These are phyloP conservation scores for Cyrtorhinus lividipennis DNA, from an alignment of 1,140 invertebrate genomes.

Conservation along the genomic window DNA sequence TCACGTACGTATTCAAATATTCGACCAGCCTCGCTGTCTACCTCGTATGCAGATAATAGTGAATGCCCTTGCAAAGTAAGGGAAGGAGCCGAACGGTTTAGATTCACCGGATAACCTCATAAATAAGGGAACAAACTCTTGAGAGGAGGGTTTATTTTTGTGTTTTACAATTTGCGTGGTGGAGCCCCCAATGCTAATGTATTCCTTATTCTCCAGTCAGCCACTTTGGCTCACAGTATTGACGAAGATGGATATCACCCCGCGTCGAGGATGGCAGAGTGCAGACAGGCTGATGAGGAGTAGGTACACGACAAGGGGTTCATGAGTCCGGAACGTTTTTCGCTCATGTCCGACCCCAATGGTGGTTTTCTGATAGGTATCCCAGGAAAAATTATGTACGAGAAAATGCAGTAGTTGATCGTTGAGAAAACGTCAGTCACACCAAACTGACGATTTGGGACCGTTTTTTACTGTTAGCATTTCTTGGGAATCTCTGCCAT, in stretches of 20 bases:
- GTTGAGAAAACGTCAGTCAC: no score
- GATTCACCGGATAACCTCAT: slow-evolving; percentile 5
- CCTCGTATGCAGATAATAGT: not conserved
- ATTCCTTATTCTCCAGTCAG: slow-evolving; percentile 7
- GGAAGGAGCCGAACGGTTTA: not conserved
- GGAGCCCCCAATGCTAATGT: slow-evolving; percentile 1
- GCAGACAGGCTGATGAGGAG: slow-evolving; percentile 1
- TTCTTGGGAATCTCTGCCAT: no score
- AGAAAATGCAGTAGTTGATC: no score
- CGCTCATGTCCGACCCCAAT: not conserved
- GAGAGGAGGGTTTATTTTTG: not conserved
- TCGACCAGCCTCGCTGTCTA: not conserved
- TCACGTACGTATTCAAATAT: not conserved
- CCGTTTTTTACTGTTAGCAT: no score
- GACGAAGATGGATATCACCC: not conserved
- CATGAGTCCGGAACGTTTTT: not conserved
- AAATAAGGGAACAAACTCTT: not conserved
- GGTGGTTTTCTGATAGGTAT: no score
- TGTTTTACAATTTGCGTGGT: slow-evolving; percentile 7
- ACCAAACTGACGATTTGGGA: no score
- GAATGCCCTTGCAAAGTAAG: no score
- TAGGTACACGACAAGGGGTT: no score
- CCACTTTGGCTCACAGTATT: not conserved
- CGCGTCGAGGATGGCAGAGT: not conserved
- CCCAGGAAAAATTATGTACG: no score